Evolutionary conservation across 2,888 invertebrate genomes (phyloP), one percentile per base, ranked within the genome.

Genomic region (Melanostoma mellinum): DNA sequence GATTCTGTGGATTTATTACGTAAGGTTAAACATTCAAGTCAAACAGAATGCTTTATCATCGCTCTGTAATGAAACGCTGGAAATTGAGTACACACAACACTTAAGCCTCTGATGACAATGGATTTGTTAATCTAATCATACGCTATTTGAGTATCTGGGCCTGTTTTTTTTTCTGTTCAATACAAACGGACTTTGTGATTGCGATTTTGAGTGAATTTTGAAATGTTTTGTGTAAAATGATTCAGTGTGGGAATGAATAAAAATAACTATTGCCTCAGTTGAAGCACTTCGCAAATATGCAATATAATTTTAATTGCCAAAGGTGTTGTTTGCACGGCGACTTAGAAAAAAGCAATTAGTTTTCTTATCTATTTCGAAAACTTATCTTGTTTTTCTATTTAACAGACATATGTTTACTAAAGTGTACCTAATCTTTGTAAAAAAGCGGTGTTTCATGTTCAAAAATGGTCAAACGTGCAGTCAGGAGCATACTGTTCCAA

Each of bases 1-100:
- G 35, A 10, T 85, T 86, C 76, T 63, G 6, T 9, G 32, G 5
- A 60, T 33, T 10, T 32, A 9, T 85, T 85, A 85, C 72, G 75
- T 85, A 85, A 85, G 61, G 33, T 52, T 63, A 6, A 40, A 33
- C 46, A 36, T 42, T 38, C 6, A 3, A 50, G 9, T 20, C 3
- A n/a, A 33, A 30, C 20, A 30, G 6, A 50, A 20, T 9, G 9
- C 48, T 55, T 68, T 74, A 73, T 65, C 58, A 52, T 0, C 10
- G 48, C 4, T 32, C 33, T 55, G 55, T 68, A 67, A 56, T 55
- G 68, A 53, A 76, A 35, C 6, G 8, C 48, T 48, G 2, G 10
- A 6, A 20, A 6, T 38, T 35, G 40, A 33, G 46, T 60, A 63
- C n/a, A 38, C 30, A 61, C 8, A 30, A 6, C 3, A 6, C 52